Evolutionary conservation across 2,888 invertebrate species (phyloP).

Genomic region (Drosophila bunnanda): DNA sequence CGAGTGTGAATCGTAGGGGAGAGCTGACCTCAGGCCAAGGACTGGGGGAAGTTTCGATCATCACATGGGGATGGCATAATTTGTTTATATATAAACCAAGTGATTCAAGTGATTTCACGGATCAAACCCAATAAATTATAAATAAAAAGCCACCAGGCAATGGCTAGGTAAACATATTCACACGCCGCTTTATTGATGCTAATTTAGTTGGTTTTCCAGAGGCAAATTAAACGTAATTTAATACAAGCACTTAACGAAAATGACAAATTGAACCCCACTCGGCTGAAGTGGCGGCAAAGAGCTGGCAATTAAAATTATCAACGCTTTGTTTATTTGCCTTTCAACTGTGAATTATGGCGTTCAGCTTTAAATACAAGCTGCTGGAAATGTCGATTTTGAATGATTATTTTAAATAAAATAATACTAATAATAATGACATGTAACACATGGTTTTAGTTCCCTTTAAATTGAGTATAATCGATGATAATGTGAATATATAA

Average conservation of each 20-base stretch:
- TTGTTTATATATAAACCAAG: constrained; percentile 71
- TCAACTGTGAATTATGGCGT: constrained; percentile 12
- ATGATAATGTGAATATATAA: too few relatives aligned
- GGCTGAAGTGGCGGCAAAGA: constrained; percentile 15
- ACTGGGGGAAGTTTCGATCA: not conserved
- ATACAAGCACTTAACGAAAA: constrained; percentile 61
- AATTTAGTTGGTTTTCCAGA: constrained; percentile 40
- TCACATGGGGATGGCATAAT: constrained; percentile 63
- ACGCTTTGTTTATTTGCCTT: constrained; percentile 23
- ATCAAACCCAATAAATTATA: constrained; percentile 50
- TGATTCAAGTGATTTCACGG: constrained; percentile 75
- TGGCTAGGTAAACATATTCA: constrained; percentile 57
- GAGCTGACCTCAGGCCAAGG: constrained; percentile 24
- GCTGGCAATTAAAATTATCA: constrained; percentile 30
- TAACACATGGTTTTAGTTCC: not conserved
- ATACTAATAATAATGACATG: not conserved
- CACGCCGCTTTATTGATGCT: constrained; percentile 54
- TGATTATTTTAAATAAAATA: constrained; percentile 3
- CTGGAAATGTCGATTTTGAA: constrained; percentile 2
- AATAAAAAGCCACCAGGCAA: constrained; percentile 54
- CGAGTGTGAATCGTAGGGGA: constrained; percentile 61
- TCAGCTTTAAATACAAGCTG: not conserved
- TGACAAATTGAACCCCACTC: constrained; percentile 55
- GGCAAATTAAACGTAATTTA: constrained; percentile 69
- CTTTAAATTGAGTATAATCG: not conserved